Conservation (phyloP, 2,797 vertebrate genomes). For the Sitta carolinensis region DNA sequence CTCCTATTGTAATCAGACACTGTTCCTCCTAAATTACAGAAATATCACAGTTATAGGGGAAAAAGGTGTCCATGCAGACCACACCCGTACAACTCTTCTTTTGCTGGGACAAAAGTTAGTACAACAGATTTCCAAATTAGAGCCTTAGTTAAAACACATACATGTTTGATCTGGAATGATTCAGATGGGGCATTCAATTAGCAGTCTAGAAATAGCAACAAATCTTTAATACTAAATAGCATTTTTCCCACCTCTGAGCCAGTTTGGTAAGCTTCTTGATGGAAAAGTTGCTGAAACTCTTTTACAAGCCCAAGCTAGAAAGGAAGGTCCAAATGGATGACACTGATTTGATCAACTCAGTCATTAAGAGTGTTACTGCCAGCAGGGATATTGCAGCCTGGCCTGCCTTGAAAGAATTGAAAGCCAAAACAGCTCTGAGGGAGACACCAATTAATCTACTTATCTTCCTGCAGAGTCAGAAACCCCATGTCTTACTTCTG, state of each 20-base stretch:
- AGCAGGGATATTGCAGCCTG: conserved; percentile 1
- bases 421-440: not conserved
- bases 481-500: not conserved
- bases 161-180: not conserved
- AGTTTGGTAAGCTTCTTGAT: not conserved
- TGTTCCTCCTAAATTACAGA: not conserved
- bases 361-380: conserved; percentile 32
- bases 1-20: not conserved
- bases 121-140: not conserved
- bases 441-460: not conserved
- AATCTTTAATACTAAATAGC: not conserved
- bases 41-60: not conserved
- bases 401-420: not conserved
- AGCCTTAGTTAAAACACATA: not conserved
- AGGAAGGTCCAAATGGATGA: not conserved
- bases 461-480: not conserved
- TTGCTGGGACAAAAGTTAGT: not conserved
- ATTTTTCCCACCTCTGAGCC: not conserved
- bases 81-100: not conserved
- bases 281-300: not conserved
- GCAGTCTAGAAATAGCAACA: not conserved
- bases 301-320: not conserved
- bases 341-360: conserved; percentile 50
- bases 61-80: not conserved
- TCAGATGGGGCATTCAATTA: not conserved